Evolutionary conservation across 2,888 invertebrate genomes (phyloP).

Genomic region (Cerastis rubricosa): DNA sequence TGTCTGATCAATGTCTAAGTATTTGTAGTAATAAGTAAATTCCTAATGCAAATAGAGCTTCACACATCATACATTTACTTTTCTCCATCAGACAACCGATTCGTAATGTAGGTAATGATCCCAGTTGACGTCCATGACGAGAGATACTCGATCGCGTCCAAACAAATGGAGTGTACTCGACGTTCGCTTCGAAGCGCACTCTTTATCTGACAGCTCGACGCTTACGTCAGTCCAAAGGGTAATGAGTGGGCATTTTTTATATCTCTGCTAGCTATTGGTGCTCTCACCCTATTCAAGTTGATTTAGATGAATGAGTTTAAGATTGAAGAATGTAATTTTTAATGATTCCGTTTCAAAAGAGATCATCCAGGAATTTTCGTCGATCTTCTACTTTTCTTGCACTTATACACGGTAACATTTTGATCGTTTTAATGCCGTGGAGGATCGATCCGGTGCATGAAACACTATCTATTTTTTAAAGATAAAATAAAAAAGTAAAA

Average conservation of each 20-base stretch:
- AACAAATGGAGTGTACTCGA: slow-evolving; percentile 74
- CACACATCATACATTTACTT: neutral
- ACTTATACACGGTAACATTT: too few relatives aligned
- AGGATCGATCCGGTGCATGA: too few relatives aligned
- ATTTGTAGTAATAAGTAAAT: neutral
- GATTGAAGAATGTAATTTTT: slow-evolving; percentile 9
- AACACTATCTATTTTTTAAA: too few relatives aligned
- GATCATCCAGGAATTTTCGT: too few relatives aligned
- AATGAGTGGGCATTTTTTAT: slow-evolving; percentile 63
- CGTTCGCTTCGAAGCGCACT: slow-evolving; percentile 52
- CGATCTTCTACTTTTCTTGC: too few relatives aligned
- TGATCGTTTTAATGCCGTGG: too few relatives aligned
- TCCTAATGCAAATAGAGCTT: neutral
- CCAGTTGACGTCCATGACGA: slow-evolving; percentile 58
- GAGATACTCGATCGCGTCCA: slow-evolving; percentile 66
- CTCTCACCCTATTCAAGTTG: slow-evolving; percentile 32
- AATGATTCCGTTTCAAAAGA: neutral
- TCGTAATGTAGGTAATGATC: slow-evolving; percentile 52
- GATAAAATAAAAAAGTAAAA: too few relatives aligned
- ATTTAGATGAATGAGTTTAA: slow-evolving; percentile 15
- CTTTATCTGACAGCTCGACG: slow-evolving; percentile 68
- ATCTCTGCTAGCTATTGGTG: slow-evolving; percentile 44
- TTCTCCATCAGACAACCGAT: slow-evolving; percentile 12
- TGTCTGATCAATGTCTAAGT: neutral
- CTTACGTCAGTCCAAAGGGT: slow-evolving; percentile 67